Conservation (phyloP, 2,113 vertebrate species). For the Murina feae region DNA sequence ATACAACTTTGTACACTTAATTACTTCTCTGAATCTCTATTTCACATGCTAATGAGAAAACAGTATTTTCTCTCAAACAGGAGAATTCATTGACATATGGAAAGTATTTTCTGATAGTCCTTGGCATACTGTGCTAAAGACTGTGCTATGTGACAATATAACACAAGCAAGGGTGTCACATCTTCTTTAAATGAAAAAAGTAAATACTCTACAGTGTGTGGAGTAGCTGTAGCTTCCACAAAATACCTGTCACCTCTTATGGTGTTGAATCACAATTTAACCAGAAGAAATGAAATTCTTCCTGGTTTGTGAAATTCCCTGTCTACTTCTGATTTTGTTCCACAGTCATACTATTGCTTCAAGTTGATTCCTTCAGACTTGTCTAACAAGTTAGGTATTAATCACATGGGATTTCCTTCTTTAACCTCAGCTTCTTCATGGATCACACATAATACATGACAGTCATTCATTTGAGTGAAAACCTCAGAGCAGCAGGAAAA, state of each 20-base stretch:
- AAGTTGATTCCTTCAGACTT: conserved; percentile 62
- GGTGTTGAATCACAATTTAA: neutral
- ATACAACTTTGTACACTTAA: neutral
- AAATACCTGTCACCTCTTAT: neutral
- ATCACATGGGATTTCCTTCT: conserved; percentile 69
- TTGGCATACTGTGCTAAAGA: neutral
- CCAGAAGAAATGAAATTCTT: conserved; percentile 36
- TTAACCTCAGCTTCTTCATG: conserved; percentile 28
- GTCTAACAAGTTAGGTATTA: conserved; percentile 72
- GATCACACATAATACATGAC: neutral
- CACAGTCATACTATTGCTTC: conserved; percentile 50
- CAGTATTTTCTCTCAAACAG: neutral
- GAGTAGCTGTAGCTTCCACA: neutral
- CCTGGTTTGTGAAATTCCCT: neutral
- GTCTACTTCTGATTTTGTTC: neutral
- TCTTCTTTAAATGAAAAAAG: neutral
- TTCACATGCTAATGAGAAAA: neutral
- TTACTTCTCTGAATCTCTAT: neutral
- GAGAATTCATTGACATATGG: neutral
- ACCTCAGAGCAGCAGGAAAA: conserved; percentile 40
- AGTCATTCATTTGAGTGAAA: conserved; percentile 41
- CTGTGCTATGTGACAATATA: neutral
- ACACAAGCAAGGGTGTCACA: neutral
- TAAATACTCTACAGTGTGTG: neutral
- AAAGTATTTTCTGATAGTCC: neutral